A percentile compares a stretch with the other conserved stretches of the same genome.
phyloP scores from a whole-genome alignment of 2,797 vertebrate species.

The Pantherophis vulpinus region DNA sequence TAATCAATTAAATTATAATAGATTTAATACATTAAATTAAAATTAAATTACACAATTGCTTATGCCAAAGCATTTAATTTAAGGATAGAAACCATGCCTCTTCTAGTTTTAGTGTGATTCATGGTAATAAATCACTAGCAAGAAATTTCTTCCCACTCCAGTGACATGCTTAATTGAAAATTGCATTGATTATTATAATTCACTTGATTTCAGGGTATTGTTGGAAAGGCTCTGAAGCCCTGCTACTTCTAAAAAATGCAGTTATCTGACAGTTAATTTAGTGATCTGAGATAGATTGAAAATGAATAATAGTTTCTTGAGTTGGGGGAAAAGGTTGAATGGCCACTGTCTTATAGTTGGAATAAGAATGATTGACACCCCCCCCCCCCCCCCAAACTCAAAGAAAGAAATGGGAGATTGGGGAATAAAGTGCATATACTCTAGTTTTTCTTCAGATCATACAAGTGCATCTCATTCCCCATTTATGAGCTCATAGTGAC shows the following conservation, averaged over 20 bases:
- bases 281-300: constrained; percentile 51
- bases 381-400: neutral
- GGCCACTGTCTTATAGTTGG: constrained; percentile 38
- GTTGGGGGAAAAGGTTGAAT: constrained; percentile 42
- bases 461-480: neutral
- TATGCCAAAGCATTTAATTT: constrained; percentile 31
- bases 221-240: constrained; percentile 63
- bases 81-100: constrained; percentile 38
- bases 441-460: neutral
- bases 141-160: constrained; percentile 47
- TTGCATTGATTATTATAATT: constrained; percentile 58
- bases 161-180: constrained; percentile 62
- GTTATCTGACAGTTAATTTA: constrained; percentile 57
- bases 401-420: neutral
- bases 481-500: neutral
- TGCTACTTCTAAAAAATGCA: constrained; percentile 50
- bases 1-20: neutral
- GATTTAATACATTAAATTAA: neutral
- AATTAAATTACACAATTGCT: constrained; percentile 15
- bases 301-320: constrained; percentile 51
- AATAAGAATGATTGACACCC: constrained; percentile 36
- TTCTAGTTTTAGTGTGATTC: constrained; percentile 44
- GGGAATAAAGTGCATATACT: neutral
- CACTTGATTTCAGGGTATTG: constrained; percentile 55
- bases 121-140: constrained; percentile 55